Percentiles rank a stretch among this genome's conserved stretches.
Conservation (phyloP, 2,888 invertebrate genomes). For the Drosophila multiciliata region DNA sequence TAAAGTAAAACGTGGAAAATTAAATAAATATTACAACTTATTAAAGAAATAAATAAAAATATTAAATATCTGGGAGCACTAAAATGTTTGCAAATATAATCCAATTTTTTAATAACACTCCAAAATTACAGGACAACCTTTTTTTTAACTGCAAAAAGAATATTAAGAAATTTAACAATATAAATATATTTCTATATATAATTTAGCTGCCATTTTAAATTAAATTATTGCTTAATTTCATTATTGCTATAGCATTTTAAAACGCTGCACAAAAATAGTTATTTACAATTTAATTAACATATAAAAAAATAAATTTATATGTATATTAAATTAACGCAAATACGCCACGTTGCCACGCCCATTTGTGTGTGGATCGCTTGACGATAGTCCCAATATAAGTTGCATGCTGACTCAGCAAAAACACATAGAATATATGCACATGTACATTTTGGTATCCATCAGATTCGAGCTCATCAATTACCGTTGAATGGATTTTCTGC, state of each 20-base stretch:
- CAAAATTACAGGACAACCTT: neutral
- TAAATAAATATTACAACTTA: neutral
- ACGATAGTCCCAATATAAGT: too few species aligned
- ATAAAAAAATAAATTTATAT: neutral
- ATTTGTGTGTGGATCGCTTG: too few species aligned
- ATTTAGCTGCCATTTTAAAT: neutral
- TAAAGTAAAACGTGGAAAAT: rapidly evolving
- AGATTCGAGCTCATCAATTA: conserved; percentile 42
- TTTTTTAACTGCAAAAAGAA: neutral
- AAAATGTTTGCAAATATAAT: neutral
- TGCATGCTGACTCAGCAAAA: conserved; percentile 3
- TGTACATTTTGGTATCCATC: neutral
- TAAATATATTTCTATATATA: neutral
- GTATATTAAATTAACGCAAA: conserved; percentile 13
- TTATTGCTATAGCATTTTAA: neutral
- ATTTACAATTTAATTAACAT: neutral
- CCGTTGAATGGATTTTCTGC: conserved; percentile 11
- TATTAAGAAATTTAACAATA: neutral
- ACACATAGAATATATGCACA: neutral
- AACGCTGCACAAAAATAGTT: neutral
- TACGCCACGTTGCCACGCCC: conserved; percentile 12
- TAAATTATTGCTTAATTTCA: neutral
- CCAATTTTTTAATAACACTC: too few species aligned
- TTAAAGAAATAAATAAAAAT: neutral
- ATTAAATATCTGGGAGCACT: neutral